A percentile compares a stretch with the other conserved stretches of the same genome.
phyloP scores from a whole-genome alignment of 2,888 invertebrate genomes.

The Pterostichus madidus region DNA sequence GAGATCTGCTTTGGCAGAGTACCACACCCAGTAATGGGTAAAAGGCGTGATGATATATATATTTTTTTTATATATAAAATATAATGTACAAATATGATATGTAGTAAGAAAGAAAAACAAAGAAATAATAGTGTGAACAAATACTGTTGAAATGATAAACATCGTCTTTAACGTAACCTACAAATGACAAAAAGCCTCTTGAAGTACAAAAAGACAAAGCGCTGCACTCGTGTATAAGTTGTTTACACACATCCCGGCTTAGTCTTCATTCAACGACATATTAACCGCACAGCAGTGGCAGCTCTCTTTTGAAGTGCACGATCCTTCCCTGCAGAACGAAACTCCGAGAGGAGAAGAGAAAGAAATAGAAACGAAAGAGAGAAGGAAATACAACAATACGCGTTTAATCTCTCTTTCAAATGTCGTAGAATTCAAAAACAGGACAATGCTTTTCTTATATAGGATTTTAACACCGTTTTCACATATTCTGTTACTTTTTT shows the following conservation, averaged over 20 bases:
- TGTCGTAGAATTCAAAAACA: slow-evolving; percentile 21
- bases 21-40: too few relatives aligned
- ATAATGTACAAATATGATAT: too few relatives aligned
- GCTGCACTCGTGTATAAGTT: slow-evolving; percentile 33
- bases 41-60: too few relatives aligned
- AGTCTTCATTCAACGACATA: slow-evolving; percentile 58
- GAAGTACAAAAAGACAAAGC: slow-evolving; percentile 34
- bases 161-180: background rate
- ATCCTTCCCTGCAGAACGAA: slow-evolving; percentile 7
- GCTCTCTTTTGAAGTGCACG: slow-evolving; percentile 58
- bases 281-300: slow-evolving; percentile 43
- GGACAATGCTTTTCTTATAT: slow-evolving; percentile 45
- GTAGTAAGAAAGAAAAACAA: too few relatives aligned
- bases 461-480: slow-evolving; percentile 43
- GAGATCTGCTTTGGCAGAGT: too few relatives aligned
- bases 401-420: slow-evolving; percentile 47
- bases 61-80: too few relatives aligned
- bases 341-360: background rate
- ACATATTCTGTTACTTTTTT: slow-evolving; percentile 34
- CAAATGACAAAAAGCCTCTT: slow-evolving; percentile 22
- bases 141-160: background rate
- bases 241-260: slow-evolving; percentile 45
- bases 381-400: slow-evolving; percentile 39
- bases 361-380: slow-evolving; percentile 4
- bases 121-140: slow-evolving; percentile 6